phyloP scores from a whole-genome alignment of 2,888 invertebrate genomes.

The Eugnorisma glareosa region DNA sequence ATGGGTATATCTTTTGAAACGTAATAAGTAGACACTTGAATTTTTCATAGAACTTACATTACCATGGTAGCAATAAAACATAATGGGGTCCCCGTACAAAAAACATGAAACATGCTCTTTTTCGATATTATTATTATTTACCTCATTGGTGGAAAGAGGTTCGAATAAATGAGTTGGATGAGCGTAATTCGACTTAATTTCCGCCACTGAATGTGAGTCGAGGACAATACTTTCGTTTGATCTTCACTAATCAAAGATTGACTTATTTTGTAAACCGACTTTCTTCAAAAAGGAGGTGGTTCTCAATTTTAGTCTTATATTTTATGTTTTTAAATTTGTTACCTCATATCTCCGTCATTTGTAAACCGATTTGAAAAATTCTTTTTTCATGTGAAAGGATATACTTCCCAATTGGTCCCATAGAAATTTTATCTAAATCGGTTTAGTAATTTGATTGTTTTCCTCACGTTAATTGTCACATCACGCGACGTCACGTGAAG shows the following conservation, averaged over 20 bases:
- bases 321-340: too few relatives aligned
- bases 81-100: neutral
- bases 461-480: too few relatives aligned
- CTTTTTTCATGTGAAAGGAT: too few relatives aligned
- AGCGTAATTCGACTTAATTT: neutral
- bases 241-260: neutral
- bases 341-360: too few relatives aligned
- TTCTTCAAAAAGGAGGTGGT: too few relatives aligned
- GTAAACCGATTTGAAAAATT: too few relatives aligned
- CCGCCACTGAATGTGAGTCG: neutral
- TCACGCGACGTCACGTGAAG: too few relatives aligned
- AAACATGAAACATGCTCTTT: neutral
- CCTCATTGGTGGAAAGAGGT: neutral
- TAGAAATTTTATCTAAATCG: too few relatives aligned
- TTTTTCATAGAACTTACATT: neutral
- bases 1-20: neutral
- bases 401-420: too few relatives aligned
- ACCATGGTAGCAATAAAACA: neutral
- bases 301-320: too few relatives aligned
- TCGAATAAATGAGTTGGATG: neutral
- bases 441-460: too few relatives aligned
- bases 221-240: neutral
- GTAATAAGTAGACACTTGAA: neutral
- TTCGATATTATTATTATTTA: too few relatives aligned
- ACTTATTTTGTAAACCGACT: neutral